These are phyloP conservation scores for Buathra laborator DNA, from an alignment of 2,888 invertebrate genomes.

Conservation along the genomic window DNA sequence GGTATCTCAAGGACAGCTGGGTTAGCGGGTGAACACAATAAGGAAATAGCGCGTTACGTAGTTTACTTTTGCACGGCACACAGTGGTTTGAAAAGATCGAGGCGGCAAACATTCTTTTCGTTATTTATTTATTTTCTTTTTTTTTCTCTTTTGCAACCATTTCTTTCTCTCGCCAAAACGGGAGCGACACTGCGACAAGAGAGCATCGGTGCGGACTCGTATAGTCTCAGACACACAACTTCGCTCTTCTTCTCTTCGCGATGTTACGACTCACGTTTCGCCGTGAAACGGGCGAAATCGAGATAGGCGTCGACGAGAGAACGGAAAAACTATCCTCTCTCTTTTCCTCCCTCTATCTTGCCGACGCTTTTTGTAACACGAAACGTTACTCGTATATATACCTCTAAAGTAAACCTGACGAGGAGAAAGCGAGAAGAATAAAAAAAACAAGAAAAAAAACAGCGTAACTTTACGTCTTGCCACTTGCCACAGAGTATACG, in stretches of 20 bases:
- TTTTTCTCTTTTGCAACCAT: not conserved
- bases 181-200: not conserved
- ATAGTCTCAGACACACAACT: not conserved
- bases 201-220: not conserved
- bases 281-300: conserved; percentile 18
- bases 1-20: conserved; percentile 9
- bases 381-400: conserved; percentile 33
- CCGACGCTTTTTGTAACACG: conserved; percentile 28
- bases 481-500: conserved; percentile 43
- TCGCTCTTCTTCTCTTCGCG: not conserved
- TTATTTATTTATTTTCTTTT: not conserved
- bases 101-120: not conserved
- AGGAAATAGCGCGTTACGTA: not conserved
- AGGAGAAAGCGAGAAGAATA: not conserved
- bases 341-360: not conserved
- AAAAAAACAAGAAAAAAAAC: conserved; percentile 14
- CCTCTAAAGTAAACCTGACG: conserved; percentile 40
- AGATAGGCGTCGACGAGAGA: conserved; percentile 5
- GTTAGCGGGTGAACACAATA: conserved; percentile 8
- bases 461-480: conserved; percentile 38
- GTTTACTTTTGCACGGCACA: not conserved
- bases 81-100: not conserved
- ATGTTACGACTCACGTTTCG: conserved; percentile 17
- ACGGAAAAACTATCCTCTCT: not conserved
- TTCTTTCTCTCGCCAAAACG: not conserved